These are phyloP conservation scores for Protonibea diacanthus DNA, from an alignment of 2,797 vertebrate species.

Conservation along the genomic window DNA sequence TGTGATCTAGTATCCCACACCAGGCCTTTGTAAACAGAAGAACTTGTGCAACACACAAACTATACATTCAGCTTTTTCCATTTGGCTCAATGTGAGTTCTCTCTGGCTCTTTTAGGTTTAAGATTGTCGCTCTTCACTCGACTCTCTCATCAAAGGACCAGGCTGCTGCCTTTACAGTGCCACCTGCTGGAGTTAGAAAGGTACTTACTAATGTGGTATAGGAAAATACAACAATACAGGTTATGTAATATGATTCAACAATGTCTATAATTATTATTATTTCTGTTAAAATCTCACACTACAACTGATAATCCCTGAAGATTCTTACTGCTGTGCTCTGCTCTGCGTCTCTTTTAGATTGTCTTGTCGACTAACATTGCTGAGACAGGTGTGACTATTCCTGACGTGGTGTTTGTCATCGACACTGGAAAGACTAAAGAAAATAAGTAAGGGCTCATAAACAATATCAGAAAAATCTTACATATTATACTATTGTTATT, in stretches of 20 bases:
- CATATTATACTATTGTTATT: not conserved
- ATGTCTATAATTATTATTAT: not conserved
- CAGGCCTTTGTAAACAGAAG: not conserved
- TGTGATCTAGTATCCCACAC: not conserved
- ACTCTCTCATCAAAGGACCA: slow-evolving; percentile 97
- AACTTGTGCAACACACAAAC: not conserved
- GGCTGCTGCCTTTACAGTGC: slow-evolving; percentile 92
- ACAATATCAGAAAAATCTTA: not conserved
- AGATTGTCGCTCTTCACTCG: slow-evolving; percentile 94
- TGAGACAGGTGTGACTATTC: slow-evolving; percentile 98
- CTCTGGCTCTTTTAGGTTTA: slow-evolving; percentile 84
- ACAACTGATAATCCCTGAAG: not conserved
- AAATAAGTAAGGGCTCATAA: slow-evolving; percentile 88
- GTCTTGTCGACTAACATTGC: slow-evolving; percentile 99
- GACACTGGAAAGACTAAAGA: slow-evolving; percentile 98
- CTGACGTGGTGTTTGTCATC: slow-evolving; percentile 97
- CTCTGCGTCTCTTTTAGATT: slow-evolving; percentile 85
- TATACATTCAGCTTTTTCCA: not conserved
- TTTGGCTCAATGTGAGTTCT: not conserved
- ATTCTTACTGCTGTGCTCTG: not conserved
- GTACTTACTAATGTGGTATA: slow-evolving; percentile 74
- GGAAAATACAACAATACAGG: not conserved
- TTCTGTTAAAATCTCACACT: not conserved
- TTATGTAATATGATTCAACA: not conserved
- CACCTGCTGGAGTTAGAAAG: slow-evolving; percentile 93